Conservation (phyloP, 1,140 invertebrate species). For the Sipha flava region DNA sequence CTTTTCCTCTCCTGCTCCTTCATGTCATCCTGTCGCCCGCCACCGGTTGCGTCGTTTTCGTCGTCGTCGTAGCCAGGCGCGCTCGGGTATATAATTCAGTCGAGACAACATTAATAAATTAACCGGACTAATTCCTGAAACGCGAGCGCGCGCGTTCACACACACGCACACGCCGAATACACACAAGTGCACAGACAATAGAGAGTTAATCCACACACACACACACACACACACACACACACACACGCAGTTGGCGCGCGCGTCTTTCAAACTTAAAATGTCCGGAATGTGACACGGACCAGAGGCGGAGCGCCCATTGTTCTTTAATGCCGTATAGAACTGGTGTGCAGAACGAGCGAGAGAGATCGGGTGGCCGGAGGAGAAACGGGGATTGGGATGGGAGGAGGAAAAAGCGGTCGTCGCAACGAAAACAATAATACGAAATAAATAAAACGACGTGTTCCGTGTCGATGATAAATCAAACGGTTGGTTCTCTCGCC, state of each 20-base stretch:
- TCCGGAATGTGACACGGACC: constrained; percentile 25
- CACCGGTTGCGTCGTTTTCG: not conserved
- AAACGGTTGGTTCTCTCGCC: not conserved
- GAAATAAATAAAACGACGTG: constrained; percentile 11
- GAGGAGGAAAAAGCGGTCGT: not conserved
- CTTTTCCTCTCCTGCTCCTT: not conserved
- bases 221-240: not conserved
- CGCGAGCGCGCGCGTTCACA: not conserved
- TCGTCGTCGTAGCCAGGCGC: not conserved
- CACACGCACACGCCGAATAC: not conserved
- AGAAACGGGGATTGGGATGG: not conserved
- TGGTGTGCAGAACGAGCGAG: not conserved
- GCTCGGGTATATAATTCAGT: not conserved
- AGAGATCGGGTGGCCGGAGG: no score
- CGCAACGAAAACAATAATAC: not conserved
- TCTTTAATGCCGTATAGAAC: not conserved
- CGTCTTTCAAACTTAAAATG: constrained; percentile 19
- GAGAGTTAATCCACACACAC: constrained; percentile 26
- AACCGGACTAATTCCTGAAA: constrained; percentile 29
- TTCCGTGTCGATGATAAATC: not conserved
- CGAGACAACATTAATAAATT: constrained; percentile 21
- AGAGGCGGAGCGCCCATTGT: not conserved
- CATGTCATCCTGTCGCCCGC: not conserved
- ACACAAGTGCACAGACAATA: not conserved
- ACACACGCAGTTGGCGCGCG: not conserved